A percentile compares a stretch with the other conserved stretches of the same genome.
Conservation (phyloP, 2,888 invertebrate genomes). For the Plebejus argus region DNA sequence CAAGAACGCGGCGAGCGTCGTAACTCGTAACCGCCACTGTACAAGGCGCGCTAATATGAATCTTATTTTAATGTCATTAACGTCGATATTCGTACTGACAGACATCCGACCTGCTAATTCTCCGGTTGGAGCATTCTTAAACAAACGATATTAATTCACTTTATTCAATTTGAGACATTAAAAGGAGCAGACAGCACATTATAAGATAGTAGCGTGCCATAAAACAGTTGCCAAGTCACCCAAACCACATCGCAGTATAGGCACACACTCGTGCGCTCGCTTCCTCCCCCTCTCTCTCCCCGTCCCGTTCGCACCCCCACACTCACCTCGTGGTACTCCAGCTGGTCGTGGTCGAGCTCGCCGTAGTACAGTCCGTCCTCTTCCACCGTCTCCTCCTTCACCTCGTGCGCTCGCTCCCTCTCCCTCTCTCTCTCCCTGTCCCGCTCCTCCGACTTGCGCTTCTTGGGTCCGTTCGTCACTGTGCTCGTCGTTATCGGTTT, state of each 20-base stretch:
- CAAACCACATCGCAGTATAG: conserved; percentile 49
- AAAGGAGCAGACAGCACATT: neutral
- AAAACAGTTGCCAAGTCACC: neutral
- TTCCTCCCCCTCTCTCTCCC: neutral
- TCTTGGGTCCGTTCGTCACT: conserved; percentile 50
- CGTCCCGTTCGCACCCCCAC: neutral
- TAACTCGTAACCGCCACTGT: too few species aligned
- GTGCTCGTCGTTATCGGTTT: conserved; percentile 24
- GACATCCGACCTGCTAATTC: too few species aligned
- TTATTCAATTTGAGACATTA: neutral
- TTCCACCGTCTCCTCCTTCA: conserved; percentile 76
- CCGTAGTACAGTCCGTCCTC: conserved; percentile 77
- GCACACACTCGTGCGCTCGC: neutral
- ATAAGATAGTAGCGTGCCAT: too few species aligned
- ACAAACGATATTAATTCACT: neutral
- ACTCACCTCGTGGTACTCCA: conserved; percentile 68
- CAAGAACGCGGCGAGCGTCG: too few species aligned
- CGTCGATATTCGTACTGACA: too few species aligned
- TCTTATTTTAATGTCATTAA: too few species aligned
- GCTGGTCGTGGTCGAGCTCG: conserved; percentile 69
- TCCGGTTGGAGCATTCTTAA: too few species aligned
- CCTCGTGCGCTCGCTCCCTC: conserved; percentile 45
- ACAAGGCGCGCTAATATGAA: too few species aligned
- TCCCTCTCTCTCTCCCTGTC: conserved; percentile 41
- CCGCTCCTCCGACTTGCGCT: conserved; percentile 57